These are phyloP conservation scores for Pollenia amentaria DNA, from an alignment of 2,888 invertebrate genomes.

Conservation along the genomic window DNA sequence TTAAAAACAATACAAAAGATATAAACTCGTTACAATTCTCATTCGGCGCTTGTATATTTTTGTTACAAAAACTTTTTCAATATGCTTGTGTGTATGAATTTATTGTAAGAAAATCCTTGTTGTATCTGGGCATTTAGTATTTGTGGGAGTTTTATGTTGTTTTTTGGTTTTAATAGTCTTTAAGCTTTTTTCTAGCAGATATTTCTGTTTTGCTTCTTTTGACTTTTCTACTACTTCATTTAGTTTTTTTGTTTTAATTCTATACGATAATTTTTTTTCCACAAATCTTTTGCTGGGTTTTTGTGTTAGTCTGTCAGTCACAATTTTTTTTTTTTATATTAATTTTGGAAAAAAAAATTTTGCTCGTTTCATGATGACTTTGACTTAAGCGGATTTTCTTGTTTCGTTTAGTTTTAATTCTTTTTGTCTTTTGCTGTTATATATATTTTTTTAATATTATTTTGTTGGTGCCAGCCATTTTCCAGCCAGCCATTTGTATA, in stretches of 20 bases:
- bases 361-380: slow-evolving; percentile 43
- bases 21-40: neutral
- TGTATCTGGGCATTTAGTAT: slow-evolving; percentile 15
- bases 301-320: neutral
- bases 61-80: no score
- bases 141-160: slow-evolving; percentile 41
- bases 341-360: slow-evolving; percentile 6
- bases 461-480: slow-evolving; percentile 25
- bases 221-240: slow-evolving; percentile 24
- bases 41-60: neutral
- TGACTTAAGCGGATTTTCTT: slow-evolving; percentile 70
- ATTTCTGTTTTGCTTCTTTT: slow-evolving; percentile 33
- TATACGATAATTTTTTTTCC: neutral
- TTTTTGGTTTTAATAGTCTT: neutral
- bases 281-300: neutral
- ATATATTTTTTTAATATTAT: slow-evolving; percentile 18
- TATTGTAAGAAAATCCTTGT: neutral
- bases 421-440: slow-evolving; percentile 12
- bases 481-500: no score
- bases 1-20: neutral
- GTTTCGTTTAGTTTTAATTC: slow-evolving; percentile 53
- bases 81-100: neutral
- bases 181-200: slow-evolving; percentile 3
- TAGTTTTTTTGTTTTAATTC: neutral
- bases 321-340: neutral